Percentiles rank a stretch among this genome's conserved stretches.
Evolutionary conservation across 2,113 vertebrate species (phyloP).

Genomic region (Urocynchramus pylzowi): DNA sequence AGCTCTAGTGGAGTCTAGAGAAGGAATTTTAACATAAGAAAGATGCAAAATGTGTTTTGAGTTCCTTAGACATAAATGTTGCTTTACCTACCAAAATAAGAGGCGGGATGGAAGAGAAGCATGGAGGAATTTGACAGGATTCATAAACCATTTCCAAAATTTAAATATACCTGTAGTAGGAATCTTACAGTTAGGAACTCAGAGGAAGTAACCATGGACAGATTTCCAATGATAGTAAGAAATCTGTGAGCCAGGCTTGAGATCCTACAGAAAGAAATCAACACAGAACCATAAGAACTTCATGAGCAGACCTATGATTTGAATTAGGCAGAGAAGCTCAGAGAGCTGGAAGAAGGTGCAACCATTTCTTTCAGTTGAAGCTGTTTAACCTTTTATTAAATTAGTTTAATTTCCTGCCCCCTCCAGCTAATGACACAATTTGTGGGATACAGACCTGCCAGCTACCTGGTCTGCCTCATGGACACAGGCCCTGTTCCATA

Average conservation of each 20-base stretch:
- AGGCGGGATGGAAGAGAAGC: not conserved
- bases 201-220: not conserved
- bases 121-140: not conserved
- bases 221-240: not conserved
- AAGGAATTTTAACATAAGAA: not conserved
- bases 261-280: not conserved
- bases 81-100: not conserved
- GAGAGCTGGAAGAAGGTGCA: not conserved
- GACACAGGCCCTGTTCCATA: not conserved
- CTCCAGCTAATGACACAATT: not conserved
- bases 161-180: not conserved
- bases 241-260: not conserved
- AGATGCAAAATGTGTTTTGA: not conserved
- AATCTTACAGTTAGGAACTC: not conserved
- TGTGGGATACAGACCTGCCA: not conserved
- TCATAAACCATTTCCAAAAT: not conserved
- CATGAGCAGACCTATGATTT: not conserved
- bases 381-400: not conserved
- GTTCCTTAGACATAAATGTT: not conserved
- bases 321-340: not conserved
- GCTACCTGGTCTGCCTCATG: not conserved
- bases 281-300: not conserved
- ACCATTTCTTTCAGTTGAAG: not conserved
- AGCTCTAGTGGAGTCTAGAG: not conserved
- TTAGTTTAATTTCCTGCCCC: not conserved